Evolutionary conservation across 53 echinoderm and acorn worm species (phyloP).

Genomic region (Paracentrotus lividus): DNA sequence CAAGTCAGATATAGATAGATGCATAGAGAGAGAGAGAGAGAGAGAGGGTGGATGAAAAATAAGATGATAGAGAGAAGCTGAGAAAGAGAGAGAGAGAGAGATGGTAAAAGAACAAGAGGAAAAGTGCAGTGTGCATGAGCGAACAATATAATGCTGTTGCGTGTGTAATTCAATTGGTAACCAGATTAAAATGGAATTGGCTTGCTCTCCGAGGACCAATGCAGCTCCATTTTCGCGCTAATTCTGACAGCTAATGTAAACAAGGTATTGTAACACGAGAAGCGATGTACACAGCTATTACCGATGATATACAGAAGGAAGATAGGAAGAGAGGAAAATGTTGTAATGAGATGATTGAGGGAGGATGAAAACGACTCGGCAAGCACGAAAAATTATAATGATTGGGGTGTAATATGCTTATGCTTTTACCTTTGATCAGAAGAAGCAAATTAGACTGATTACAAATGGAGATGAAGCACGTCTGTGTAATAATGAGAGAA

Average conservation of each 20-base stretch:
- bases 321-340: background rate
- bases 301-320: background rate
- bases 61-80: background rate
- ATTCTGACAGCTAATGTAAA: background rate
- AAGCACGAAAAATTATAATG: background rate
- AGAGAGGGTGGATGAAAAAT: background rate
- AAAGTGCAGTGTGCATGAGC: background rate
- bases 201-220: background rate
- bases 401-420: too few relatives aligned
- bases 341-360: background rate
- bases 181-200: background rate
- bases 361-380: background rate
- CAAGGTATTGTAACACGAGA: background rate
- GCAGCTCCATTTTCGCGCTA: background rate
- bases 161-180: background rate
- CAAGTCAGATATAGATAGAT: background rate
- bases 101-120: background rate
- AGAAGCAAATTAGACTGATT: too few relatives aligned
- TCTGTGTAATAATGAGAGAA: background rate
- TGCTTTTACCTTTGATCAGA: too few relatives aligned
- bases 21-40: background rate
- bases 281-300: background rate
- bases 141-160: background rate
- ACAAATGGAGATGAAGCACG: too few relatives aligned
- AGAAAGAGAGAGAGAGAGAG: background rate